Base-by-base conservation (phyloP, 1,140 invertebrate genomes). In the Zelostemma sp. region DNA sequence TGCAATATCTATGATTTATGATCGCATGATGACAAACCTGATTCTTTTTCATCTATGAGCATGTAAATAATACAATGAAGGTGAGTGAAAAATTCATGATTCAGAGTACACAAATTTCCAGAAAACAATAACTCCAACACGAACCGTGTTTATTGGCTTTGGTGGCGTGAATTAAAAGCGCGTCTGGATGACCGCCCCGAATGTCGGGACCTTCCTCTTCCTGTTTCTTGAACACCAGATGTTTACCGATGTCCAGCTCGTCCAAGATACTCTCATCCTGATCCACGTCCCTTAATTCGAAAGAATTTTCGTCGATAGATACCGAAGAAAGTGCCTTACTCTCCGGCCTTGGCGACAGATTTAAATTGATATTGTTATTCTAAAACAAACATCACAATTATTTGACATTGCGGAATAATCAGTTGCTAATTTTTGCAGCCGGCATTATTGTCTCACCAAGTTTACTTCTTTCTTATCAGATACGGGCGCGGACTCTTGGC, bases 81-180 rank as follows among this genome's bases (percentile, higher is more conserved):
- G 33, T 49, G 6, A 48, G 18, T 58, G 25, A 35, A 38, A 58
- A 48, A 40, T 17, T 19, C 19, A 47, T 47, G n/a, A 45, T 9
- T 3, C 1, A 16, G 15, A 19, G 54, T 48, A 59, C 55, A n/a
- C n/a, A n/a, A 35, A 35, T 6, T n/a, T 35, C 11, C 5, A 41
- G 18, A 1, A 25, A 1, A 19, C 14, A 54, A 40, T 21, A 41
- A 9, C 15, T 25, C 21, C 3, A 66, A 59, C 50, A 73, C 63
- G 56, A 73, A 92, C 92, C 92, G 88, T 93, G 92, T 89, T 95
- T 96, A 76, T 92, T 93, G 50, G 93, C 93, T 85, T 95, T 95
- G 46, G 96, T 97, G 14, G 97, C 97, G 79, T 96, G 93, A 55
- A 98, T 94, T 58, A 98, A 91, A 17, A 99, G 88, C 1, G 95